Conservation (phyloP, 1,140 invertebrate genomes). For the Zelostemma sp. region DNA sequence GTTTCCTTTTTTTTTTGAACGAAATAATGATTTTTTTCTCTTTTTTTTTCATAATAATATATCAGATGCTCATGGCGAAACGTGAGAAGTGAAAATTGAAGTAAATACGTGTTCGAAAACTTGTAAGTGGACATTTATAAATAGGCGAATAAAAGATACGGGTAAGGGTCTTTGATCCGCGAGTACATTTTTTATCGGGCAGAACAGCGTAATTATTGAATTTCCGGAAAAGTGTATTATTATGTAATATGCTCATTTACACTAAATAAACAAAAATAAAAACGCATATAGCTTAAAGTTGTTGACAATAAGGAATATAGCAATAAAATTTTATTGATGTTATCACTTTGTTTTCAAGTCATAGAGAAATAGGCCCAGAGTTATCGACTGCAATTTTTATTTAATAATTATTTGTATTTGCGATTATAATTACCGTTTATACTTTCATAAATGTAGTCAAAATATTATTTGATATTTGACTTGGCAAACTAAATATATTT, state of each 20-base stretch:
- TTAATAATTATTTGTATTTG: background rate
- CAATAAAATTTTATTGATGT: slow-evolving; percentile 43
- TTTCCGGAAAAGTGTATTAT: slow-evolving; percentile 34
- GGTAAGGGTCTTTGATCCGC: slow-evolving; percentile 19
- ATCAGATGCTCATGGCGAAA: slow-evolving; percentile 19
- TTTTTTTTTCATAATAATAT: slow-evolving; percentile 22
- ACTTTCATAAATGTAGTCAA: too few species aligned
- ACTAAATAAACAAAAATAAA: slow-evolving; percentile 22
- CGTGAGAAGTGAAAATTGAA: slow-evolving; percentile 27
- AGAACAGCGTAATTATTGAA: slow-evolving; percentile 34
- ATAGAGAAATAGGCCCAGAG: slow-evolving; percentile 2
- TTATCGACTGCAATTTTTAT: background rate
- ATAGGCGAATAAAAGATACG: background rate
- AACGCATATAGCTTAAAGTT: slow-evolving; percentile 43
- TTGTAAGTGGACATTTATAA: slow-evolving; percentile 36
- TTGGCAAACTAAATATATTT: too few species aligned
- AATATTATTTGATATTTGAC: too few species aligned
- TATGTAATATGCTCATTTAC: slow-evolving; percentile 34
- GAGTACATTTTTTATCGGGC: slow-evolving; percentile 34
- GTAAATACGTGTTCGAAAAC: slow-evolving; percentile 43
- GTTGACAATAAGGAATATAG: slow-evolving; percentile 45
- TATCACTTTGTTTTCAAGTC: slow-evolving; percentile 20
- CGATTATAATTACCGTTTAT: too few species aligned
- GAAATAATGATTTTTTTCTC: too few species aligned
- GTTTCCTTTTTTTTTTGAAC: background rate